Evolutionary conservation across 2,113 vertebrate genomes (phyloP).

Genomic region (Muntiacus muntjak): DNA sequence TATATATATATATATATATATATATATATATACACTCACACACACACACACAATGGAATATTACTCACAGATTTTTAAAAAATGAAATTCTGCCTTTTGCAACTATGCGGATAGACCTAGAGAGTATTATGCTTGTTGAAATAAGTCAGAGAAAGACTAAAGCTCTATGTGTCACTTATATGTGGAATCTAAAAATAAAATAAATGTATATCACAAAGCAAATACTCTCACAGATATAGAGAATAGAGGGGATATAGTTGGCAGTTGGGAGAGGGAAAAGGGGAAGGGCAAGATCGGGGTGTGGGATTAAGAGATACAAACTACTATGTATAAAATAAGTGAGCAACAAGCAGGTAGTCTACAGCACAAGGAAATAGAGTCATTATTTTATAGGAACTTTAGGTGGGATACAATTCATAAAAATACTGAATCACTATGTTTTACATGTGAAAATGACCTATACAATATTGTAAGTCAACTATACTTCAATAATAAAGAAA

Average conservation of each 20-base stretch:
- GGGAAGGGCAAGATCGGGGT: background rate
- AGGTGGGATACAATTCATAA: background rate
- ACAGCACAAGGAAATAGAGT: background rate
- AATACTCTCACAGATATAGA: background rate
- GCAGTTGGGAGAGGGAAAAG: background rate
- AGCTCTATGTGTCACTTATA: background rate
- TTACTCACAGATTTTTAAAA: background rate
- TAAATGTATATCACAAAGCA: background rate
- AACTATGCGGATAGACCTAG: background rate
- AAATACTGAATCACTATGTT: background rate
- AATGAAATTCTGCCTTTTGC: background rate
- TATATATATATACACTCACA: too few species aligned
- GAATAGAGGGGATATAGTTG: background rate
- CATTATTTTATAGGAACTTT: background rate
- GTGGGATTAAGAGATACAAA: background rate
- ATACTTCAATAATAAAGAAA: background rate
- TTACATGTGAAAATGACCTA: background rate
- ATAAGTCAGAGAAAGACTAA: background rate
- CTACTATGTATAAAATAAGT: background rate
- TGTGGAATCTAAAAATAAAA: background rate
- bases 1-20: too few species aligned
- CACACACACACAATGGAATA: background rate
- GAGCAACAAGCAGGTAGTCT: background rate
- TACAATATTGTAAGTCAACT: background rate
- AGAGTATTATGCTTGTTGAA: background rate